Evolutionary conservation across 1,140 invertebrate species (phyloP), one percentile per base, ranked within the genome.

Genomic region (Chelonus insularis): DNA sequence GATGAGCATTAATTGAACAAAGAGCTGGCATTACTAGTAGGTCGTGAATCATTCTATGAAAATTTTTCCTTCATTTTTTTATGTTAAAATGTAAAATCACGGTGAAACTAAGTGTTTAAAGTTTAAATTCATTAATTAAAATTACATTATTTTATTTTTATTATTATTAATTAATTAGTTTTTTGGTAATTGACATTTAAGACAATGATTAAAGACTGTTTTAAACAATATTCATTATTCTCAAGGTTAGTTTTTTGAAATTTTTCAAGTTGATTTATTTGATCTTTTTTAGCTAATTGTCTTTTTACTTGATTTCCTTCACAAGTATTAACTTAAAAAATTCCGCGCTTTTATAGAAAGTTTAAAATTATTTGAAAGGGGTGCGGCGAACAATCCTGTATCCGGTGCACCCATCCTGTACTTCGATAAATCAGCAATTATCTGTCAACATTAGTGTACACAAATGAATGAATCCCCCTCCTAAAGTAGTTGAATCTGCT

Each of bases 341-440:
- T 4, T 4, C 25, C 3, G 25, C 25, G 25, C 25, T 43, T 43
- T 43, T 43, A 16, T 14, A 8, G 14, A 43, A 43, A 43, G 16
- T 43, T 43, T 43, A 8, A 7, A 16, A 43, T 16, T 0, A 43
- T 16, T 6, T 9, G 41, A 12, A 12, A n/a, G 4, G 18, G 45
- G 45, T n/a, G 45, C 45, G 21, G 45, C 45, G 12, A 25, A 48
- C 23, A 48, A 48, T 48, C 21, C 11, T 23, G 45, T 48, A 29
- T 55, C 52, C 52, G 52, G 52, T 55, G 14, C 34, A 12, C 12
- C 14, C 52, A 29, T 55, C 52, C 52, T 55, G 52, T 55, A 9
- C 8, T 29, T 16, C 41, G 41, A 43, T 43, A 43, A 43, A 16
- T 16, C 12, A 14, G 16, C 32, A 52, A 52, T 52, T 52, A 52